Percentiles rank a stretch among this genome's conserved stretches.
Conservation (phyloP, 1,140 invertebrate genomes). For the Caenorhabditis brenneri region DNA sequence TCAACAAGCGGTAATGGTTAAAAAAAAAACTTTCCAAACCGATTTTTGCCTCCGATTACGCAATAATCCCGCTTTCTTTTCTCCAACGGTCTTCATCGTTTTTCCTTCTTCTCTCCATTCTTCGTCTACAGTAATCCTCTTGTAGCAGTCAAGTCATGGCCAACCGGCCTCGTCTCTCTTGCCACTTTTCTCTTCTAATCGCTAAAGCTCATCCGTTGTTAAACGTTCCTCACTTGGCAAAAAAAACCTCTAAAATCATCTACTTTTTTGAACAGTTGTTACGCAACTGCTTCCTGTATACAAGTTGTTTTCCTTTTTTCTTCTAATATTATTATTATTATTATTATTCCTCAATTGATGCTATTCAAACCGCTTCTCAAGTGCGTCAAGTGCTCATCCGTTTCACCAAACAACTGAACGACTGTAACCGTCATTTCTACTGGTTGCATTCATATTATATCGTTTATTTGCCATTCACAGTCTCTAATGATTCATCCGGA, state of each 20-base stretch:
- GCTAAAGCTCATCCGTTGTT: constrained; percentile 36
- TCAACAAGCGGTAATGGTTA: background rate
- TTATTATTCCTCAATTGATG: constrained; percentile 1
- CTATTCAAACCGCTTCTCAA: constrained; percentile 26
- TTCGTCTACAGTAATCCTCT: constrained; percentile 19
- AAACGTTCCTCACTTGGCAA: background rate
- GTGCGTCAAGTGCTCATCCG: constrained; percentile 31
- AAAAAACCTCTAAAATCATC: background rate
- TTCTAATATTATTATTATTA: background rate
- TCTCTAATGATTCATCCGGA: too few species aligned
- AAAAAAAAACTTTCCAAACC: background rate
- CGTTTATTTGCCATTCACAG: too few species aligned
- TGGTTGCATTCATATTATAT: too few species aligned
- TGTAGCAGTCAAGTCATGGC: background rate
- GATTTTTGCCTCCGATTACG: background rate
- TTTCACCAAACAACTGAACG: constrained; percentile 14
- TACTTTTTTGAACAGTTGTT: background rate
- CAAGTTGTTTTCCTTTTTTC: background rate
- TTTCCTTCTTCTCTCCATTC: background rate
- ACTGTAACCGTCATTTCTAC: constrained; percentile 30
- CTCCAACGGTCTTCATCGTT: background rate
- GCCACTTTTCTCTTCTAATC: constrained; percentile 39
- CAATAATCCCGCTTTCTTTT: constrained; percentile 31
- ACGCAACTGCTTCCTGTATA: background rate
- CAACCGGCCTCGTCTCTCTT: background rate